Base-by-base conservation (phyloP, 2,888 invertebrate species). In the Drosophila pseudotalamancana region DNA sequence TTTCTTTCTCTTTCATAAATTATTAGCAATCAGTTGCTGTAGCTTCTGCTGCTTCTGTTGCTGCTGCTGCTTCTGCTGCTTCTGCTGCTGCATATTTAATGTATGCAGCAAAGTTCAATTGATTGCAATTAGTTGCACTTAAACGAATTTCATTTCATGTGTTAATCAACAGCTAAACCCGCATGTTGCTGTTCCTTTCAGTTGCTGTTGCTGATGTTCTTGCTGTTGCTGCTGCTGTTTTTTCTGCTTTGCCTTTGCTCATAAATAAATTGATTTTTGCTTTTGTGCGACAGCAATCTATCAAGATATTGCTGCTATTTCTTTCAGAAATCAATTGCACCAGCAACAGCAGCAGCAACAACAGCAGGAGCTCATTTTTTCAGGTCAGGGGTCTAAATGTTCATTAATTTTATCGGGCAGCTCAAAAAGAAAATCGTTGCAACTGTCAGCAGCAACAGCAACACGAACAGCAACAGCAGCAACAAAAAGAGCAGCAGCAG, bases 391-490 rank as follows among this genome's bases (percentile, higher is more conserved):
- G 54, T 66, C 76, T 68, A 60, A 72, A 82, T 75, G 79, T 82
- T 85, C 80, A 80, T 80, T 85, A 85, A 80, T 80, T 75, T 78
- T 73, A 80, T 80, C 81, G 51, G 62, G 46, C 60, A 71, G 53
- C 55, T 65, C 70, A 73, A 59, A 70, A 77, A 81, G 63, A 65
- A 79, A 79, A 70, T 81, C 62, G 67, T 63, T 70, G 64, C 77
- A 62, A 60, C 66, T 81, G 73, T 67, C 84, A 77, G 61, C 73
- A 57, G 8, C 77, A 67, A 29, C 64, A 71, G 0, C 54, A 62
- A 2, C 35, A 39, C 1, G 23, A 23, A 11, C 50, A 39, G 1
- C 59, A 51, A 0, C 62, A 23, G 6, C 46, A 31, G 11, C 62
- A 37, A 6, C 57, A 46, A 8, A 35, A 46, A 3, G 46, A 27